phyloP scores from a whole-genome alignment of 1,140 invertebrate genomes.

The Radopholus similis region DNA sequence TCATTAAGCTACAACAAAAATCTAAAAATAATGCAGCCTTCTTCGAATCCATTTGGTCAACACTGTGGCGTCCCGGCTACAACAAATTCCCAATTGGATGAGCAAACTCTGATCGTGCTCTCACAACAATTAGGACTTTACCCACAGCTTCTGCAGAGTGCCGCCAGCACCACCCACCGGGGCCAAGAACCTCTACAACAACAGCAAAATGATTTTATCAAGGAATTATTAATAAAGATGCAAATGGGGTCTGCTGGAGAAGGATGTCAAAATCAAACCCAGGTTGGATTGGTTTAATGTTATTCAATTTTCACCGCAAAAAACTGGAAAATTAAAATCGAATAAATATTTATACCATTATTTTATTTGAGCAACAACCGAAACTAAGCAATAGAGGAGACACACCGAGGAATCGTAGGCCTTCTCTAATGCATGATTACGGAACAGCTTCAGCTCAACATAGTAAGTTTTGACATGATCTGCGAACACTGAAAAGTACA shows the following conservation, averaged over 20 bases:
- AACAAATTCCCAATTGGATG: not conserved
- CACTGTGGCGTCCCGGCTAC: too few species aligned
- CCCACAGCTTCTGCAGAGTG: not conserved
- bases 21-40: too few species aligned
- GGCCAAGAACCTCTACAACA: not conserved
- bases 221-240: not conserved
- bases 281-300: too few species aligned
- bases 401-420: not conserved
- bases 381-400: not conserved
- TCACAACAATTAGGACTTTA: constrained; percentile 1
- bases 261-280: not conserved
- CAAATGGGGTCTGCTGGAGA: not conserved
- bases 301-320: too few species aligned
- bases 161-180: not conserved
- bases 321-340: not conserved
- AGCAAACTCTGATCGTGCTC: not conserved
- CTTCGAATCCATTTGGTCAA: too few species aligned
- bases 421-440: not conserved
- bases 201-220: not conserved
- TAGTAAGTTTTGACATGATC: not conserved
- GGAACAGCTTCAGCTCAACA: not conserved
- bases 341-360: not conserved
- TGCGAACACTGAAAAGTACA: not conserved
- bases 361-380: too few species aligned
- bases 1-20: too few species aligned